Conservation (phyloP, 2,888 invertebrate genomes). For the Syritta pipiens region DNA sequence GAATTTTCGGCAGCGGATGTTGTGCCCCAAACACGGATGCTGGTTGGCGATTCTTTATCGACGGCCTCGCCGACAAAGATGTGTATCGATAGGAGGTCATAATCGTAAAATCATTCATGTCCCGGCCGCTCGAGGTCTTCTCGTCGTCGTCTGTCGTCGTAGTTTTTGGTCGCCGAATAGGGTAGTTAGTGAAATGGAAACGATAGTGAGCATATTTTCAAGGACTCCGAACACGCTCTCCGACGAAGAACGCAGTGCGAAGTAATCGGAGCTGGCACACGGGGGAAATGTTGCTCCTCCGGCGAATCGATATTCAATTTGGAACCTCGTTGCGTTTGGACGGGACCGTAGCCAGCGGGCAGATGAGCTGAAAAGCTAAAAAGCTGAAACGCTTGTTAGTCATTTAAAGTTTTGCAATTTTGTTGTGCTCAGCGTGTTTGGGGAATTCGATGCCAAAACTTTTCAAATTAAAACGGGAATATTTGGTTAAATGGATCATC, state of each 20-base stretch:
- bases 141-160: slow-evolving; percentile 4
- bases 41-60: background rate
- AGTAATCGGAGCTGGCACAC: background rate
- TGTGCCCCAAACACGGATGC: too few species aligned
- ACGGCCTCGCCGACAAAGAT: background rate
- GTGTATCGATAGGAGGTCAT: slow-evolving; percentile 24
- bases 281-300: background rate
- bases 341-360: background rate
- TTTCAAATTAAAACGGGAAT: slow-evolving; percentile 52
- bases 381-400: slow-evolving; percentile 30
- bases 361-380: background rate
- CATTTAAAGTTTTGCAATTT: slow-evolving; percentile 65
- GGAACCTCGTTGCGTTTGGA: slow-evolving; percentile 22
- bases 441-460: slow-evolving; percentile 36
- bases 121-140: too few species aligned
- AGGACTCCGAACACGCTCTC: slow-evolving; percentile 22
- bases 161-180: slow-evolving; percentile 3
- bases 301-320: slow-evolving; percentile 65
- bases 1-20: slow-evolving; percentile 57
- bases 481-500: slow-evolving; percentile 34
- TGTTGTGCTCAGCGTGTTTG: slow-evolving; percentile 41
- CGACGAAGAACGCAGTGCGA: background rate
- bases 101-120: slow-evolving; percentile 62
- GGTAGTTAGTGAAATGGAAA: slow-evolving; percentile 49
- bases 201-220: slow-evolving; percentile 48